Conservation (phyloP, 2,888 invertebrate species). For the Drosophila lutescens region DNA sequence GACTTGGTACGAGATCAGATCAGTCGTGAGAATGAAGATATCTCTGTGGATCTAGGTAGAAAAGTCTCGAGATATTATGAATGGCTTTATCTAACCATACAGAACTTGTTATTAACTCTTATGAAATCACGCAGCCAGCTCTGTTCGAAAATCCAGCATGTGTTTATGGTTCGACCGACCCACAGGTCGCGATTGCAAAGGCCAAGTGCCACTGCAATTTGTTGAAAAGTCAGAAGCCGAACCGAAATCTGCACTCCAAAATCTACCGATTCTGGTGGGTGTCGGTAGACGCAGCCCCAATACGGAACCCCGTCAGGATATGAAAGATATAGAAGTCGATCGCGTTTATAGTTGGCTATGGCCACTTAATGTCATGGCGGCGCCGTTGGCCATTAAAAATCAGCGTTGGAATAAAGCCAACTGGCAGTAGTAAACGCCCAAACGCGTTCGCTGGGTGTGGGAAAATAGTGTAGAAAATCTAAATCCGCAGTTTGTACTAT, state of each 20-base stretch:
- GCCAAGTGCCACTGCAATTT: slow-evolving; percentile 68
- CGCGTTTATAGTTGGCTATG: slow-evolving; percentile 17
- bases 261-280: slow-evolving; percentile 26
- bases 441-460: slow-evolving; percentile 57
- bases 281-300: slow-evolving; percentile 3
- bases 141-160: slow-evolving; percentile 19
- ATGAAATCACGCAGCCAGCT: slow-evolving; percentile 22
- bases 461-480: slow-evolving; percentile 50
- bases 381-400: slow-evolving; percentile 63
- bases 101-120: not conserved
- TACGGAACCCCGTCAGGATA: slow-evolving; percentile 54
- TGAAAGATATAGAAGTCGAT: slow-evolving; percentile 52
- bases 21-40: slow-evolving; percentile 5
- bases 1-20: not conserved
- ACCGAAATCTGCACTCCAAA: slow-evolving; percentile 1
- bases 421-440: slow-evolving; percentile 50
- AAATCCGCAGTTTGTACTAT: slow-evolving; percentile 30
- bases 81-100: not conserved
- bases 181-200: slow-evolving; percentile 43
- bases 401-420: slow-evolving; percentile 15
- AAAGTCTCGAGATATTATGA: not conserved
- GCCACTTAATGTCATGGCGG: slow-evolving; percentile 50
- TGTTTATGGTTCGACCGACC: slow-evolving; percentile 14
- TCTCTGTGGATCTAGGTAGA: not conserved
- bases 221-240: slow-evolving; percentile 37